Evolutionary conservation across 2,797 vertebrate species (phyloP).

Genomic region (Sitta carolinensis): DNA sequence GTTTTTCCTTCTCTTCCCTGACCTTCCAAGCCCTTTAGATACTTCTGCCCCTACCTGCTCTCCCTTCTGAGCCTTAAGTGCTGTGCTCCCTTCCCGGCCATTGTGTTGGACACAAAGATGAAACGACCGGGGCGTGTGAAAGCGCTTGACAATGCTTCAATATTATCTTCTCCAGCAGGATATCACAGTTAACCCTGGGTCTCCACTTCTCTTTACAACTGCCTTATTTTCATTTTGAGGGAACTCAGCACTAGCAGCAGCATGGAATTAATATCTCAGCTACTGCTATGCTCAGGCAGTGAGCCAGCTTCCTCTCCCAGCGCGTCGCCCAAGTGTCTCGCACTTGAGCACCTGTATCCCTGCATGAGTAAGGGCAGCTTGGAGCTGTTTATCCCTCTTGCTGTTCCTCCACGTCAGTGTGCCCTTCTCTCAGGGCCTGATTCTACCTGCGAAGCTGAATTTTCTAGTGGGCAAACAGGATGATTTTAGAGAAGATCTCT

Average conservation of each 20-base stretch:
- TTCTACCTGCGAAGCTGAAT: neutral
- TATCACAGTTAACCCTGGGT: neutral
- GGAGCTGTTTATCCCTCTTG: neutral
- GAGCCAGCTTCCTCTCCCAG: neutral
- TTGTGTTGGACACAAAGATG: neutral
- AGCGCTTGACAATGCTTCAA: neutral
- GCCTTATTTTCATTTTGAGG: constrained; percentile 17
- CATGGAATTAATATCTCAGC: neutral
- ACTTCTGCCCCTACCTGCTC: neutral
- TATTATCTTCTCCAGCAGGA: constrained; percentile 37
- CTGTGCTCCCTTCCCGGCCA: neutral
- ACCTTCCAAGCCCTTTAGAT: neutral
- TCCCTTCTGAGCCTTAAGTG: neutral
- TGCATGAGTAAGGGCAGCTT: neutral
- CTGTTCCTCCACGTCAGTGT: neutral
- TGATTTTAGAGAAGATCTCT: neutral
- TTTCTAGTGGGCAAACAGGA: neutral
- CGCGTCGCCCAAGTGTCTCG: rapidly evolving
- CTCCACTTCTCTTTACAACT: neutral
- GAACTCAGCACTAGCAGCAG: rapidly evolving
- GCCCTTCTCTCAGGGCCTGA: neutral
- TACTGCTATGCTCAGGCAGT: neutral
- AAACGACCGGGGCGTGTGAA: neutral
- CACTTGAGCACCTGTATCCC: neutral
- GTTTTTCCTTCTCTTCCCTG: neutral